Evolutionary conservation across 2,113 vertebrate species (phyloP), one percentile per base, ranked within the genome.

Genomic region (Pao palembangensis): DNA sequence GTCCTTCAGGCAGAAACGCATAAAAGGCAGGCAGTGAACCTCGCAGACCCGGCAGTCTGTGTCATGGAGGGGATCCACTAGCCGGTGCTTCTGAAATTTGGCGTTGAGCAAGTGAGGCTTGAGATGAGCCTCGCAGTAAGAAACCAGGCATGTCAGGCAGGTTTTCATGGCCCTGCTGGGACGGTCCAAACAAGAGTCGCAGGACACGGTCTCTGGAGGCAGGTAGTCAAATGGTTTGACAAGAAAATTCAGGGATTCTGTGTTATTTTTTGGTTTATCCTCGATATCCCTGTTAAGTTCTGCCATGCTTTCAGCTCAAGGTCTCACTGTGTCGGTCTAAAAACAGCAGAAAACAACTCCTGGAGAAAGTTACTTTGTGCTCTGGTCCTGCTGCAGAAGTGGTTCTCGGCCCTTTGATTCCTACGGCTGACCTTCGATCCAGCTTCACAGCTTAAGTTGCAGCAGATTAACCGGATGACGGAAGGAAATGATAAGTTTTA

Each of bases 71-170:
- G 94, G 92, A 8, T 82, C 69, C 69, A 92, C 90, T 58, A 97
- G 84, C 31, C 68, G 85, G 83, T 95, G 94, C 79, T 85, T 91
- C 60, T 75, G 88, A 76, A 95, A 97, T 4, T 89, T 91, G 0
- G 66, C 82, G 67, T 91, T 94, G 55, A 94, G 89, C 48, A 76
- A 63, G 85, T 96, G 95, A 0, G 93, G 94, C 67, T 50, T 81
- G 78, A 97, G 84, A 77, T 96, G 93, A 61, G 85, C 89, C 54
- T 76, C 21, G 64, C 94, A 96, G 91, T 93, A 96, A 58, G 93
- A 94, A 11, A 93, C 93, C 85, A 90, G 87, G 80, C 94, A 98
- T 69, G 93, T 94, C 47, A 95, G 89, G 83, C 94, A 96, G 28
- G 94, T 95, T 84, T 89, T 92, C 20, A 62, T 28, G 0, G 93